A percentile compares a stretch with the other conserved stretches of the same genome.
Evolutionary conservation across 2,888 invertebrate species (phyloP).

Genomic region (Ferdinandea cuprea): DNA sequence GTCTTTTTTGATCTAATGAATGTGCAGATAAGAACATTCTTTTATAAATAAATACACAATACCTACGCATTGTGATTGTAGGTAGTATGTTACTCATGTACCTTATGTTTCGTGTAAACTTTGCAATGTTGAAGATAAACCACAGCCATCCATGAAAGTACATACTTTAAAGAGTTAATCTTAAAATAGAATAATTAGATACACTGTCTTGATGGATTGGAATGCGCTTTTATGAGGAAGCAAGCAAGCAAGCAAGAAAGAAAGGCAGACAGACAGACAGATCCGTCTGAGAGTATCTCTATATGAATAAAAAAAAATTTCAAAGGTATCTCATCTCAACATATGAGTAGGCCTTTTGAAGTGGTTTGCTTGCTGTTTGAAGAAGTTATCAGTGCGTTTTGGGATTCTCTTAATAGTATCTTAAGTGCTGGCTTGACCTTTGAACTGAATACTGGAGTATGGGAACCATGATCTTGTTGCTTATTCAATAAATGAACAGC

Average conservation of each 20-base stretch:
- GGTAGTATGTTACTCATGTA: not conserved
- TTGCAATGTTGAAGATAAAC: slow-evolving; percentile 42
- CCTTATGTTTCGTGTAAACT: slow-evolving; percentile 39
- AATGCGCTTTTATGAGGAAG: slow-evolving; percentile 38
- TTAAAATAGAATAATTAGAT: slow-evolving; percentile 69
- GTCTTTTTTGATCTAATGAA: slow-evolving; percentile 59
- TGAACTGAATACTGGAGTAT: slow-evolving; percentile 4
- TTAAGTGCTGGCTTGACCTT: slow-evolving; percentile 63
- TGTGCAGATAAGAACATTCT: slow-evolving; percentile 55
- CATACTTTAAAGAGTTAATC: slow-evolving; percentile 44
- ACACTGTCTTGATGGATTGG: slow-evolving; percentile 39
- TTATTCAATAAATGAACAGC: not conserved
- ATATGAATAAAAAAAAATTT: slow-evolving; percentile 14
- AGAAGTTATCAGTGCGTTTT: slow-evolving; percentile 49
- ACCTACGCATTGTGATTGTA: not conserved
- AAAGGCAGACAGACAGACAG: slow-evolving; percentile 37
- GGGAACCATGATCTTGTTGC: not conserved
- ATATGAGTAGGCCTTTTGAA: slow-evolving; percentile 49
- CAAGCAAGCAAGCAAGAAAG: no score
- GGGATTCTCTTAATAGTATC: slow-evolving; percentile 39
- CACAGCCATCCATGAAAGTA: slow-evolving; percentile 27
- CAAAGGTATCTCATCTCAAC: slow-evolving; percentile 35
- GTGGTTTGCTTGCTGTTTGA: slow-evolving; percentile 43
- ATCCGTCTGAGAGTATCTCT: slow-evolving; percentile 17
- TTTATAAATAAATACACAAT: slow-evolving; percentile 17